These are phyloP conservation scores for Aphaenogaster rudis DNA, from an alignment of 1,140 invertebrate species.

Conservation along the genomic window DNA sequence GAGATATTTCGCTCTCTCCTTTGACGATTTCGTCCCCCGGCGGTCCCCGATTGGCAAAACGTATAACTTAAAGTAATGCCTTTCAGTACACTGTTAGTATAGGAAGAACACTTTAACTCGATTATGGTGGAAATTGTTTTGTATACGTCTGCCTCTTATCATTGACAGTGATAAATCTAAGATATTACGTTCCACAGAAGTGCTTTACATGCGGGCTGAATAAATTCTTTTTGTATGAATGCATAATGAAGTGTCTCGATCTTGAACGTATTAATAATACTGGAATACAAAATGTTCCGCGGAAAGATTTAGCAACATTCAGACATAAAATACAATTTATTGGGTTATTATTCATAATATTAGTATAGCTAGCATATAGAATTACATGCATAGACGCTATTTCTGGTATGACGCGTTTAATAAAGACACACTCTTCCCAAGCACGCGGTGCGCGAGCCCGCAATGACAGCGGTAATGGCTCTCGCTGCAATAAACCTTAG, in stretches of 20 bases:
- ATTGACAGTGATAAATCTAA: constrained; percentile 28
- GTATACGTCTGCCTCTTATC: background rate
- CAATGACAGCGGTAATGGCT: constrained; percentile 77
- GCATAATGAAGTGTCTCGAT: constrained; percentile 8
- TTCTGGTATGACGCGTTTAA: constrained; percentile 57
- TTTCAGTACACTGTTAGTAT: background rate
- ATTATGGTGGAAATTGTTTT: constrained; percentile 30
- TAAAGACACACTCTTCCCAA: constrained; percentile 71
- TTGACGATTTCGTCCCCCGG: background rate
- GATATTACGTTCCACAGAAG: background rate
- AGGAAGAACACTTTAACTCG: background rate
- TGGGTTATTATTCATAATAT: constrained; percentile 36
- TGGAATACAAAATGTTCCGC: background rate
- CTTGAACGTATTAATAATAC: constrained; percentile 25
- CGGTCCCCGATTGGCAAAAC: background rate
- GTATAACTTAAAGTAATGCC: background rate
- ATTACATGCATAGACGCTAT: background rate
- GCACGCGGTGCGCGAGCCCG: constrained; percentile 44
- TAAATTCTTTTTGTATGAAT: constrained; percentile 24
- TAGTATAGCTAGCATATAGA: background rate
- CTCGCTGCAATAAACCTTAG: constrained; percentile 74
- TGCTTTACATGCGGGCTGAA: background rate
- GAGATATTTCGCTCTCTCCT: background rate
- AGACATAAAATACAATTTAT: constrained; percentile 16
- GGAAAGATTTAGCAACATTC: constrained; percentile 15